Conservation (phyloP, 1,140 invertebrate species). For the Oscheius sp. region DNA sequence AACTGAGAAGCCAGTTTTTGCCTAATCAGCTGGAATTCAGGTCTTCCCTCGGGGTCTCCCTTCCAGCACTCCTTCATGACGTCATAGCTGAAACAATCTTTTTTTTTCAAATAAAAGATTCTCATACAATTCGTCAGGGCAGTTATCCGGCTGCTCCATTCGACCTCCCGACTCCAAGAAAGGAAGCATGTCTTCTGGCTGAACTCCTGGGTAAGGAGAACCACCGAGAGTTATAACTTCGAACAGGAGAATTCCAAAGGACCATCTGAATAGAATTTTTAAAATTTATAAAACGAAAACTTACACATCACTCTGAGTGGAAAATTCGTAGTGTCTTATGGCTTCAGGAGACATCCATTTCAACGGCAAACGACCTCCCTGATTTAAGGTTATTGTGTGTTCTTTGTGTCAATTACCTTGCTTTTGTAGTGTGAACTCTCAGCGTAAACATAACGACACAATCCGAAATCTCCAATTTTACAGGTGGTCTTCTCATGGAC, state of each 20-base stretch:
- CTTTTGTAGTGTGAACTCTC: constrained; percentile 63
- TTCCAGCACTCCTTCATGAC: constrained; percentile 58
- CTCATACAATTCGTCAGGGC: constrained; percentile 63
- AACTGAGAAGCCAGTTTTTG: constrained; percentile 55
- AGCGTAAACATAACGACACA: constrained; percentile 64
- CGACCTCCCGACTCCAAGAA: constrained; percentile 61
- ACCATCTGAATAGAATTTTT: constrained; percentile 61
- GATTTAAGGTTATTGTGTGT: background rate
- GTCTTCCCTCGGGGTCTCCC: constrained; percentile 43
- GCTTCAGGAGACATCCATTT: constrained; percentile 62
- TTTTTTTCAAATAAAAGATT: background rate
- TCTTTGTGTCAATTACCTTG: constrained; percentile 52
- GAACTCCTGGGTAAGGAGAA: constrained; percentile 62
- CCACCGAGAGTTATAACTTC: constrained; percentile 64
- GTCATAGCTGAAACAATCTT: constrained; percentile 47
- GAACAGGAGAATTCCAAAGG: constrained; percentile 65
- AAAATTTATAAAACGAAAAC: constrained; percentile 32
- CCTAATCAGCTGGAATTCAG: constrained; percentile 48
- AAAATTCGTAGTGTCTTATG: constrained; percentile 64
- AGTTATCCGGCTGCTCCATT: constrained; percentile 64
- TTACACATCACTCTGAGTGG: constrained; percentile 64
- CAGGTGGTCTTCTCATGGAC: constrained; percentile 61
- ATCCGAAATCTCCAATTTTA: constrained; percentile 64
- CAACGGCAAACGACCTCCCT: constrained; percentile 37
- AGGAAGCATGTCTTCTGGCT: constrained; percentile 61